phyloP scores from a whole-genome alignment of 2,113 vertebrate genomes.

The Gopherus flavomarginatus region DNA sequence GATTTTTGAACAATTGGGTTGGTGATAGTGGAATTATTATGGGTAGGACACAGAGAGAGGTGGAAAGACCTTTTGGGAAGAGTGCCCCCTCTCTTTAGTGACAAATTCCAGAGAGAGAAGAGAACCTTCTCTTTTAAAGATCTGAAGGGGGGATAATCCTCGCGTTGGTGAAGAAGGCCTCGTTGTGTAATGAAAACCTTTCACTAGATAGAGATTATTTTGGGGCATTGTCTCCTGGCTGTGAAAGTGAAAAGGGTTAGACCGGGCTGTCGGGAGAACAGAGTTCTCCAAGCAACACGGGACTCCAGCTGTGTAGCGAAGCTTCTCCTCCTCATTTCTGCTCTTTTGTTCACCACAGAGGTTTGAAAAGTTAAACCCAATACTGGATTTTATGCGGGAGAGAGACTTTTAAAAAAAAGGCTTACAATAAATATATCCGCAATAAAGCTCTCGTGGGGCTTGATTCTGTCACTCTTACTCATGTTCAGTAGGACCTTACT shows the following conservation, averaged over 20 bases:
- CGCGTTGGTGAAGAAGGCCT: background rate
- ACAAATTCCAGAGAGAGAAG: background rate
- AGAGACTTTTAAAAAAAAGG: too few relatives aligned
- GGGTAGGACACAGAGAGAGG: background rate
- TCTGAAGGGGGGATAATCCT: background rate
- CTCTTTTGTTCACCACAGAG: background rate
- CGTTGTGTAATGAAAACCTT: background rate
- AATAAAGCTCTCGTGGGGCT: too few relatives aligned
- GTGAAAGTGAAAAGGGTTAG: too few relatives aligned
- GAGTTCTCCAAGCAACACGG: too few relatives aligned
- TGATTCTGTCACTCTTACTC: too few relatives aligned
- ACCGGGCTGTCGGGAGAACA: too few relatives aligned
- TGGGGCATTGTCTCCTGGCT: too few relatives aligned
- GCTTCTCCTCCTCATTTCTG: background rate
- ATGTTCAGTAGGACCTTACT: too few relatives aligned
- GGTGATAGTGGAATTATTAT: background rate
- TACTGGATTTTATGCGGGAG: too few relatives aligned
- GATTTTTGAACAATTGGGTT: background rate
- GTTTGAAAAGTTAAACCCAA: background rate
- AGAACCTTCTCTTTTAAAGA: background rate
- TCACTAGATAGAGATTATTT: too few relatives aligned
- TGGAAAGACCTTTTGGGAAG: background rate
- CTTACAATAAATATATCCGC: too few relatives aligned
- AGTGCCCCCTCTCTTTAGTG: background rate
- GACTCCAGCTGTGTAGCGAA: background rate